Conservation (phyloP, 2,797 vertebrate species). For the Brachyalestes nurse region DNA sequence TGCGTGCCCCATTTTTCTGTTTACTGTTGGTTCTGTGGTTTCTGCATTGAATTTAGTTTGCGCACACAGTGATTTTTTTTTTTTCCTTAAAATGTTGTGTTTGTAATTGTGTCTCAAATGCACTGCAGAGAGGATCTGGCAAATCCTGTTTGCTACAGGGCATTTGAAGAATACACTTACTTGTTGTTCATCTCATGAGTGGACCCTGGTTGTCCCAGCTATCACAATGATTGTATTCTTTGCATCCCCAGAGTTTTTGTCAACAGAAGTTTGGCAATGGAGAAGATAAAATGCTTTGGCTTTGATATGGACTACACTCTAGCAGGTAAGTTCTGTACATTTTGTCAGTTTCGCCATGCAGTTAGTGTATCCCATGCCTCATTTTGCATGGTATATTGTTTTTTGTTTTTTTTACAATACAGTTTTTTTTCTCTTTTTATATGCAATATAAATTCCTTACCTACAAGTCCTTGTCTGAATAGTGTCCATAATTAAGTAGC, state of each 20-base stretch:
- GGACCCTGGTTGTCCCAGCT: not conserved
- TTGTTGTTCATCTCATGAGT: not conserved
- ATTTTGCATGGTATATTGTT: not conserved
- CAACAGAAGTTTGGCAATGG: constrained; percentile 98
- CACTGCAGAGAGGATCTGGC: not conserved
- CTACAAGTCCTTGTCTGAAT: too few species aligned
- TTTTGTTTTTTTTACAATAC: too few species aligned
- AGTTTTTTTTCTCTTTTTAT: too few species aligned
- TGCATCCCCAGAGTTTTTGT: constrained; percentile 89
- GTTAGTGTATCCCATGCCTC: not conserved
- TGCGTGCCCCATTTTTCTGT: not conserved
- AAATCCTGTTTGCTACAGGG: not conserved
- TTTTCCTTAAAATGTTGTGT: not conserved
- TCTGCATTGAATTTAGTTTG: not conserved
- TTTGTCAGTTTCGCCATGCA: not conserved
- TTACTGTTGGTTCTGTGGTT: not conserved
- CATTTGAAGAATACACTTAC: constrained; percentile 6
- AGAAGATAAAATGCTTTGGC: constrained; percentile 98
- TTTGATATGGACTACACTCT: constrained; percentile 99
- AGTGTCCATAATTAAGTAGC: not conserved
- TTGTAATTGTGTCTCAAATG: constrained; percentile 2
- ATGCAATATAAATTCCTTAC: not conserved
- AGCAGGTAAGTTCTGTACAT: constrained; percentile 82
- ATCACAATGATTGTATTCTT: constrained; percentile 49
- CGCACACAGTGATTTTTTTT: not conserved